phyloP scores from a whole-genome alignment of 2,797 vertebrate genomes.

The Catamblyrhynchus diadema region DNA sequence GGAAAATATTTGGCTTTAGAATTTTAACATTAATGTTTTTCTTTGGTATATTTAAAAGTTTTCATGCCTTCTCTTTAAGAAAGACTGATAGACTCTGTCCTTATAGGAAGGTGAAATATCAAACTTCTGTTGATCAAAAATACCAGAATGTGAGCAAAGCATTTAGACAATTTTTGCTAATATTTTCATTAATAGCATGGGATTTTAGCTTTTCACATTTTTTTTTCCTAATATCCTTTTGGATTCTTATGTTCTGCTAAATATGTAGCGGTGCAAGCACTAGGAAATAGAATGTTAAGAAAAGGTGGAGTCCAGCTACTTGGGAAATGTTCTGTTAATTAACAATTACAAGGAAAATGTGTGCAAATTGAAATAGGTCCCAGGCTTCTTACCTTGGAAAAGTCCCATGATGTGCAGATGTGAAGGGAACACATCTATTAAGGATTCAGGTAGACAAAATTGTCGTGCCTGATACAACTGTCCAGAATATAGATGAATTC shows the following conservation, averaged over 20 bases:
- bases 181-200: background rate
- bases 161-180: background rate
- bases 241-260: background rate
- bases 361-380: background rate
- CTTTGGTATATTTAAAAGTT: background rate
- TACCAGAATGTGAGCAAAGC: background rate
- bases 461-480: background rate
- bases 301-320: background rate
- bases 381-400: background rate
- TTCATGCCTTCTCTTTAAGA: background rate
- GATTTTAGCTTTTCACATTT: background rate
- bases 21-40: background rate
- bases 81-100: accelerated
- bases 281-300: background rate
- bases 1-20: background rate
- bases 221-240: background rate
- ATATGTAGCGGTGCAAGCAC: background rate
- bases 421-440: background rate
- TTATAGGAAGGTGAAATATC: background rate
- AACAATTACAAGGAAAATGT: background rate
- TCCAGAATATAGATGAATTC: background rate
- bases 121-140: background rate
- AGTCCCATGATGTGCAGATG: background rate
- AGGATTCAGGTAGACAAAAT: background rate
- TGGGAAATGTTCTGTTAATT: background rate